Conservation (phyloP, 2,113 vertebrate species). For the Psettodes erumei region DNA sequence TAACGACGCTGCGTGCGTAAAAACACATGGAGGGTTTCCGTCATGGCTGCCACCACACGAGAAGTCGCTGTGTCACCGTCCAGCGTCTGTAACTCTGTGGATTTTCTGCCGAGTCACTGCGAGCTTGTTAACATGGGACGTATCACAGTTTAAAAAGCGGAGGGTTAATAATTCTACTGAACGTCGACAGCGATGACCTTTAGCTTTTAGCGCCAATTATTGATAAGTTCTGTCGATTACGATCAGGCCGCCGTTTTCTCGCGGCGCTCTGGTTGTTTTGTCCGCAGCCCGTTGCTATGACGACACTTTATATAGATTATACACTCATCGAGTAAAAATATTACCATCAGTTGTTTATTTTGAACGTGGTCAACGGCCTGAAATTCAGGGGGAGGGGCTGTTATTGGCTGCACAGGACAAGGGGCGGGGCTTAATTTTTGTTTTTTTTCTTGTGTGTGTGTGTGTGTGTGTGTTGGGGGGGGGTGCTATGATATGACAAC, state of each 20-base stretch:
- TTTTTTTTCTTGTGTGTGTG: not conserved
- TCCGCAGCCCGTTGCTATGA: not conserved
- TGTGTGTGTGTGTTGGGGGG: not conserved
- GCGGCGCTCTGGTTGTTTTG: constrained; percentile 1
- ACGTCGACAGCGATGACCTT: too few species aligned
- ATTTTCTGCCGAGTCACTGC: not conserved
- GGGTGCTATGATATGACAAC: not conserved
- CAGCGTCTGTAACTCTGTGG: not conserved
- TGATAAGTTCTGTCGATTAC: too few species aligned
- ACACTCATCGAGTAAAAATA: not conserved
- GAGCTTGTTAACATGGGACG: too few species aligned
- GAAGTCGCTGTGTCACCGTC: not conserved
- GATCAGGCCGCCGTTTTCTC: too few species aligned
- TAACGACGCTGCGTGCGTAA: too few species aligned
- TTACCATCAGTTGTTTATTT: not conserved
- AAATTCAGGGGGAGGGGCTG: not conserved
- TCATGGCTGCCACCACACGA: constrained; percentile 1
- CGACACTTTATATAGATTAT: too few species aligned
- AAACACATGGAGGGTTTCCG: not conserved
- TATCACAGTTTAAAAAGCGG: too few species aligned
- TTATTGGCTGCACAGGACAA: not conserved
- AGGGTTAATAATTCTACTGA: too few species aligned
- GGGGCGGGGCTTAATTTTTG: too few species aligned
- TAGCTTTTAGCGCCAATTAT: too few species aligned
- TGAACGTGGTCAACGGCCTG: not conserved